phyloP scores from a whole-genome alignment of 2,113 vertebrate genomes.

The Garra rufa region DNA sequence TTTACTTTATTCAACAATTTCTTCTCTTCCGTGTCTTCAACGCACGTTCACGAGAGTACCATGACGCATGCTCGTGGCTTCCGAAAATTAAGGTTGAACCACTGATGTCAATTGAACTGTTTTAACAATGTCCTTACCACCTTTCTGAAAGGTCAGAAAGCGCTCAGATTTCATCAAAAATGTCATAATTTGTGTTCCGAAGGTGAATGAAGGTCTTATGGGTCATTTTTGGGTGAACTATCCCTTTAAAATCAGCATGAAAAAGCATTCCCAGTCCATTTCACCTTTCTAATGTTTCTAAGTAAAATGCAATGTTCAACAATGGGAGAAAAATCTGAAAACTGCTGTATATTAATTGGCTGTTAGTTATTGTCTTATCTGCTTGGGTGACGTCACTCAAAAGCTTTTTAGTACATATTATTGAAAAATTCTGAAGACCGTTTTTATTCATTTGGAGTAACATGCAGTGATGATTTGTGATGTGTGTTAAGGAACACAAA shows the following conservation, averaged over 20 bases:
- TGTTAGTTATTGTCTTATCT: neutral
- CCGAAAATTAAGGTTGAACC: too few relatives aligned
- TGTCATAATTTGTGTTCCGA: too few relatives aligned
- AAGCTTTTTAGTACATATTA: neutral
- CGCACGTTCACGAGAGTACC: too few relatives aligned
- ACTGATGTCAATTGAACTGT: too few relatives aligned
- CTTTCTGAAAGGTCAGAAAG: too few relatives aligned
- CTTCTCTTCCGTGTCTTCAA: too few relatives aligned
- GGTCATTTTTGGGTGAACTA: neutral
- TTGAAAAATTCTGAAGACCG: neutral
- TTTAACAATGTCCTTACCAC: too few relatives aligned
- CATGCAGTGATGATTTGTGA: neutral
- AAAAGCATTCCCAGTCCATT: neutral
- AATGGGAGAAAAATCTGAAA: neutral
- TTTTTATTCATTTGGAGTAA: neutral
- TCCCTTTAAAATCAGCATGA: neutral
- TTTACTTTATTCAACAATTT: too few relatives aligned
- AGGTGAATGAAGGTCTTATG: too few relatives aligned
- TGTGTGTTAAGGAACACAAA: neutral
- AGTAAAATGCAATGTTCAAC: neutral
- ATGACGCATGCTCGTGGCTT: too few relatives aligned
- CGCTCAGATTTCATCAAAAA: too few relatives aligned
- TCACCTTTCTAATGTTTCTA: neutral
- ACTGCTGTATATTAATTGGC: neutral
- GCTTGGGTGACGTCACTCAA: neutral